Evolutionary conservation across 2,113 vertebrate species (phyloP).

Genomic region (Calidris pugnax): DNA sequence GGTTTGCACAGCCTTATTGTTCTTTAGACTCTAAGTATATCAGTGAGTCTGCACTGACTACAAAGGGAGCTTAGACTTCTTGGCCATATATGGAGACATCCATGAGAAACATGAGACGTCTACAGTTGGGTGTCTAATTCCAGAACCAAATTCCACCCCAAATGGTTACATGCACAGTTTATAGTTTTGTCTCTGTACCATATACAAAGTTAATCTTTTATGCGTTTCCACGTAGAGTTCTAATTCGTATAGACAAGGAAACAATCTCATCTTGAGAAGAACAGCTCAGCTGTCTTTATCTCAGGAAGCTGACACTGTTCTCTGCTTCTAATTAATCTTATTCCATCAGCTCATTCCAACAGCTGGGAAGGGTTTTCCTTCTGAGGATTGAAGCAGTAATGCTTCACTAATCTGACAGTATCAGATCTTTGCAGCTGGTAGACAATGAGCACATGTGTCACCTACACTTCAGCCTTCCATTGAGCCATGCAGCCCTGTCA

Average conservation of each 20-base stretch:
- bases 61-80: background rate
- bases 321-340: slow-evolving; percentile 27
- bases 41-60: background rate
- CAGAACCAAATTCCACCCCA: background rate
- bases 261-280: background rate
- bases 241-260: background rate
- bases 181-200: background rate
- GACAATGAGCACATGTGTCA: background rate
- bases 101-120: background rate
- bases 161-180: background rate
- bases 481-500: background rate
- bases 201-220: background rate
- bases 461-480: background rate
- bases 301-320: background rate
- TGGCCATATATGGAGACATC: background rate
- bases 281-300: background rate
- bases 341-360: slow-evolving; percentile 3
- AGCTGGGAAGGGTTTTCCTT: slow-evolving; percentile 33
- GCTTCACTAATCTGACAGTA: background rate
- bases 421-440: background rate
- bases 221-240: background rate
- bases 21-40: background rate
- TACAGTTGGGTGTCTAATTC: background rate
- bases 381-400: background rate
- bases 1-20: background rate